phyloP scores from a whole-genome alignment of 64 coral and sea anemone species.

The Montipora capricornis region DNA sequence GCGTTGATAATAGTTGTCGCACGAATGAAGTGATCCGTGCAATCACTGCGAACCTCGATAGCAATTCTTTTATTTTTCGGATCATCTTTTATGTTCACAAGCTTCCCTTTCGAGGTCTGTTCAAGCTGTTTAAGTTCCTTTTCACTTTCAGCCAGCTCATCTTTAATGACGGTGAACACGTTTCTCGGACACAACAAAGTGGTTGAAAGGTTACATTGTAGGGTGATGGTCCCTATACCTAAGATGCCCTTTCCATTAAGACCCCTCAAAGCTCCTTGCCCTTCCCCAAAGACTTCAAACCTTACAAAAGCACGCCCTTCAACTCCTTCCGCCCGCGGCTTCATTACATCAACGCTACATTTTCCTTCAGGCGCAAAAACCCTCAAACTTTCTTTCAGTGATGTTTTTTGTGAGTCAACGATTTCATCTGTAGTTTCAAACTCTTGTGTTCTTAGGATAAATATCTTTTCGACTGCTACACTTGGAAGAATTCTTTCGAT shows the following conservation, averaged over 20 bases:
- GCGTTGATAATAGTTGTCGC: slow-evolving; percentile 21
- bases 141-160: not conserved
- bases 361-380: not conserved
- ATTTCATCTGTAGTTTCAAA: slow-evolving; percentile 2
- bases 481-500: not conserved
- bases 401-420: not conserved
- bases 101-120: not conserved
- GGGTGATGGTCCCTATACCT: not conserved
- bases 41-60: slow-evolving; percentile 25
- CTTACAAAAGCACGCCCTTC: not conserved
- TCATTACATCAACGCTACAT: slow-evolving; percentile 11
- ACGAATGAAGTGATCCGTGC: slow-evolving; percentile 43
- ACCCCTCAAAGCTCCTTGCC: not conserved
- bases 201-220: slow-evolving; percentile 11
- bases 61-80: not conserved
- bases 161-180: slow-evolving; percentile 4
- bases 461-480: not conserved
- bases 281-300: slow-evolving; percentile 33
- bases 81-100: slow-evolving; percentile 4
- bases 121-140: slow-evolving; percentile 5
- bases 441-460: slow-evolving; percentile 33
- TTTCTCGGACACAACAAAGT: not conserved
- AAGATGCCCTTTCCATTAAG: not conserved
- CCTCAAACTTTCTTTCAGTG: not conserved
- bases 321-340: not conserved